Conservation (phyloP, 30 jellyfish, hydroid and myxozoan genomes). For the Rhopilema esculentum region DNA sequence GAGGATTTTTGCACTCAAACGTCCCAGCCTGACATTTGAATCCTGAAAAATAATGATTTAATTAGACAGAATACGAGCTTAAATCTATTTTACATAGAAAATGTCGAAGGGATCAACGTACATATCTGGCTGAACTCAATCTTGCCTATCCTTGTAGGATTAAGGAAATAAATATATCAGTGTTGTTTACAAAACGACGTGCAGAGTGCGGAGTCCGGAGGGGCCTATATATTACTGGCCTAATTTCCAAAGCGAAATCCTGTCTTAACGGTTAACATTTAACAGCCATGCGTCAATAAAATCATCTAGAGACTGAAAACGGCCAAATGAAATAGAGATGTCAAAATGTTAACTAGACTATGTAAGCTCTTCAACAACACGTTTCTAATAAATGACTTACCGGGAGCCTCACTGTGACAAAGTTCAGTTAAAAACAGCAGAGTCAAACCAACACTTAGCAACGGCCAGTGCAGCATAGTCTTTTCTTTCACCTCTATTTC, state of each 20-base stretch:
- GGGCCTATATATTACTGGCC: not conserved
- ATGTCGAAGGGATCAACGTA: no score
- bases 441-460: not conserved
- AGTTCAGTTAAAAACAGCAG: not conserved
- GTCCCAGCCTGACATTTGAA: conserved; percentile 40
- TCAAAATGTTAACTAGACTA: no score
- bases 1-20: conserved; percentile 48
- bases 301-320: no score
- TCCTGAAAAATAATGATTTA: not conserved
- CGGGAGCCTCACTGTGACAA: not conserved
- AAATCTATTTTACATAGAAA: no score
- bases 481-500: not conserved
- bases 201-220: no score
- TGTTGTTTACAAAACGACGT: not conserved
- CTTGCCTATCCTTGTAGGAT: no score
- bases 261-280: no score
- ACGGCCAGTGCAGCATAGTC: not conserved
- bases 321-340: no score
- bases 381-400: not conserved
- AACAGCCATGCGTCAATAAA: no score
- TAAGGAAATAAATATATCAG: no score
- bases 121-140: no score
- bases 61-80: no score
- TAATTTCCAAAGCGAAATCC: not conserved
- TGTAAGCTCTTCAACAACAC: not conserved